phyloP scores from a whole-genome alignment of 2,797 vertebrate genomes.

The Gymnoscopelus braueri region DNA sequence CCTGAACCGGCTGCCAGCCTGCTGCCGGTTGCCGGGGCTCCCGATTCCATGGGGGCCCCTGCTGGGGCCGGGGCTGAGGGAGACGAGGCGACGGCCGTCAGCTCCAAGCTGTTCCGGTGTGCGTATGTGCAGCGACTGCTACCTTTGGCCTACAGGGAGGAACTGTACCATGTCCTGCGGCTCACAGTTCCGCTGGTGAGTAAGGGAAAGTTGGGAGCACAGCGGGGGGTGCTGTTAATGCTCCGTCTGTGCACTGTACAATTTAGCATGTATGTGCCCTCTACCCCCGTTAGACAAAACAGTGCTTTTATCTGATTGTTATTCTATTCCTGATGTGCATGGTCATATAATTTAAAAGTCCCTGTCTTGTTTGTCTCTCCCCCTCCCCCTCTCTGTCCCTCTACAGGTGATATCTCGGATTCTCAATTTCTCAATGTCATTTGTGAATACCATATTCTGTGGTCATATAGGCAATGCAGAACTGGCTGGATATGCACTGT shows the following conservation, averaged over 20 bases:
- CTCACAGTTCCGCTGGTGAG: constrained; percentile 84
- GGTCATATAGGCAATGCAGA: constrained; percentile 80
- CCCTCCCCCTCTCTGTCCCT: not conserved
- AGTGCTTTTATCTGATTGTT: constrained; percentile 9
- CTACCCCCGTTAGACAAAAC: not conserved
- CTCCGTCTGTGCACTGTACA: not conserved
- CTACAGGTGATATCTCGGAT: constrained; percentile 77
- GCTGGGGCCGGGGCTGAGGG: constrained; percentile 29
- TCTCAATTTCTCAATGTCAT: constrained; percentile 73
- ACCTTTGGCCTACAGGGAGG: constrained; percentile 79
- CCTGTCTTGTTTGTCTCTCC: constrained; percentile 27
- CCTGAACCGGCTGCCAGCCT: constrained; percentile 52
- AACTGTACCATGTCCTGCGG: constrained; percentile 76
- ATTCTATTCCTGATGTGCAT: not conserved
- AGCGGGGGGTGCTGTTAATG: not conserved
- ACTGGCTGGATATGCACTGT: constrained; percentile 80
- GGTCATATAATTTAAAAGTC: not conserved
- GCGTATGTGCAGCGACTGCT: constrained; percentile 70
- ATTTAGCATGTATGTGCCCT: too few relatives aligned
- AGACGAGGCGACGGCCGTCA: constrained; percentile 44
- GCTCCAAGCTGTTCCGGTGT: constrained; percentile 71
- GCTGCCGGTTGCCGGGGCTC: constrained; percentile 44
- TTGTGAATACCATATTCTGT: constrained; percentile 79
- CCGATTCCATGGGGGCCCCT: constrained; percentile 53
- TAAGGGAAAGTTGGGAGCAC: constrained; percentile 39